A percentile compares a stretch with the other conserved stretches of the same genome.
Conservation (phyloP, 1,140 invertebrate species). For the Mya arenaria region DNA sequence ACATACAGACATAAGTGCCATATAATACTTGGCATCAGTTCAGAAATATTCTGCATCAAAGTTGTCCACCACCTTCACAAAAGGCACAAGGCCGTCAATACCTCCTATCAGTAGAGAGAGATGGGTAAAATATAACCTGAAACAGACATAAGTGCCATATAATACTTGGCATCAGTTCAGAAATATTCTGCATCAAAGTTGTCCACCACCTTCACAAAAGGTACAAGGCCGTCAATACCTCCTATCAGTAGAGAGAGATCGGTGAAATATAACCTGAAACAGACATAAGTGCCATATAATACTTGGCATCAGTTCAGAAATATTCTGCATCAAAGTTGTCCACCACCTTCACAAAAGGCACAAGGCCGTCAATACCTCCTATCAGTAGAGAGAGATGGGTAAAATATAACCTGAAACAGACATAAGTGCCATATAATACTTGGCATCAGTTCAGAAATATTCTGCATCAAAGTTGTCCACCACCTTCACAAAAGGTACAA, state of each 20-base stretch:
- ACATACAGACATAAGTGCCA: too few relatives aligned
- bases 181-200: slow-evolving; percentile 97
- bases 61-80: slow-evolving; percentile 89
- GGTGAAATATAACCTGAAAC: slow-evolving; percentile 91
- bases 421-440: too few relatives aligned
- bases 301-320: too few relatives aligned
- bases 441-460: too few relatives aligned
- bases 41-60: slow-evolving; percentile 98
- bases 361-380: slow-evolving; percentile 74
- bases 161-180: too few relatives aligned
- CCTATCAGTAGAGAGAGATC: slow-evolving; percentile 83
- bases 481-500: slow-evolving; percentile 84
- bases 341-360: slow-evolving; percentile 87
- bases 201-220: slow-evolving; percentile 88
- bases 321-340: slow-evolving; percentile 97
- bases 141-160: too few relatives aligned
- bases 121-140: slow-evolving; percentile 91
- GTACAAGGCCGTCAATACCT: slow-evolving; percentile 75
- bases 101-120: slow-evolving; percentile 80
- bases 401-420: slow-evolving; percentile 91
- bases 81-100: slow-evolving; percentile 79
- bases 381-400: slow-evolving; percentile 84
- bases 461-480: slow-evolving; percentile 96
- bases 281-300: too few relatives aligned
- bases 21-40: slow-evolving; percentile 88